Conservation (phyloP, 2,113 vertebrate genomes). For the Podocnemis expansa region DNA sequence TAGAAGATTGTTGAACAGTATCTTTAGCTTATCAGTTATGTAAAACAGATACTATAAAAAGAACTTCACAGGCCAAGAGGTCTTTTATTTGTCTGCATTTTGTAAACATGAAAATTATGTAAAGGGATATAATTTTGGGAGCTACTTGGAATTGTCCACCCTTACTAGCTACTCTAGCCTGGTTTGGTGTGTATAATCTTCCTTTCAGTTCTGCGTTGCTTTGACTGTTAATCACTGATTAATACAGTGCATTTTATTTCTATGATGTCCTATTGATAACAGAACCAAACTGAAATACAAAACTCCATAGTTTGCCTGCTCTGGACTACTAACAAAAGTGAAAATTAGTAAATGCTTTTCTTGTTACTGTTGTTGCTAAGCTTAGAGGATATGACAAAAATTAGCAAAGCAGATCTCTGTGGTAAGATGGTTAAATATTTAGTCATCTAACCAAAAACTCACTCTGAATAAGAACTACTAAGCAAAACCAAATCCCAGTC, state of each 20-base stretch:
- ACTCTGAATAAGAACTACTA: not conserved
- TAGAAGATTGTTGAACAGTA: not conserved
- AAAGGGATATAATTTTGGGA: not conserved
- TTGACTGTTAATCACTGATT: not conserved
- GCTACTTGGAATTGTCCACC: not conserved
- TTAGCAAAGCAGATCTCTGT: not conserved
- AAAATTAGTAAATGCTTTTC: not conserved
- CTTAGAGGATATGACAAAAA: not conserved
- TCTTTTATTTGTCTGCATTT: not conserved
- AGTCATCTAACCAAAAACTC: not conserved
- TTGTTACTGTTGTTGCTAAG: not conserved
- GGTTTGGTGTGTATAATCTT: not conserved
- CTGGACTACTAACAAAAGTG: not conserved
- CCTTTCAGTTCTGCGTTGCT: not conserved
- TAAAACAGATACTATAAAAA: not conserved
- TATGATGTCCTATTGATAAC: not conserved
- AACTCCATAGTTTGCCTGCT: not conserved
- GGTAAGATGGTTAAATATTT: not conserved
- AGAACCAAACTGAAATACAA: not conserved
- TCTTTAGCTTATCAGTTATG: not conserved
- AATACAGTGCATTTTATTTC: not conserved
- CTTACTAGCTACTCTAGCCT: not conserved
- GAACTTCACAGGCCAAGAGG: not conserved
- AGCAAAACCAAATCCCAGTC: not conserved
- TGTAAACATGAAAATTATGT: not conserved